Percentiles rank a stretch among this genome's conserved stretches.
Conservation (phyloP, 1,140 invertebrate species). For the Maconellicoccus hirsutus region DNA sequence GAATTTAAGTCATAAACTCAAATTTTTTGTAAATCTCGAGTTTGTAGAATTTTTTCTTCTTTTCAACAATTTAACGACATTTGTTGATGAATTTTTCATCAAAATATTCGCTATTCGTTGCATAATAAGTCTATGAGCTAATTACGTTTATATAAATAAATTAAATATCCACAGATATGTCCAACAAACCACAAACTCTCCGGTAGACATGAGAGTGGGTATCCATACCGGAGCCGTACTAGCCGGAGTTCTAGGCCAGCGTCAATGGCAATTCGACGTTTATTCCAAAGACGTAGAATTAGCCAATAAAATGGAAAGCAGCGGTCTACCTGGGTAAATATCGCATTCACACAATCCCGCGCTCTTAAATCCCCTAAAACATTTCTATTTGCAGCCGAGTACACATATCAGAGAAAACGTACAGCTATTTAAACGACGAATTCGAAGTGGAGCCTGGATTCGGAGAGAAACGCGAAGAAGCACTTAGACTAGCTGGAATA, state of each 20-base stretch:
- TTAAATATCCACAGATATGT: constrained; percentile 84
- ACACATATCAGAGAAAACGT: constrained; percentile 87
- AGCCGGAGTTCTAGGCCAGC: constrained; percentile 87
- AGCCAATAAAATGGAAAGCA: constrained; percentile 98
- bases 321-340: constrained; percentile 83
- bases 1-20: too few species aligned
- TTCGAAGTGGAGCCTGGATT: constrained; percentile 90
- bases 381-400: constrained; percentile 53
- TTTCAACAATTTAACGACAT: too few species aligned
- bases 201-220: constrained; percentile 95
- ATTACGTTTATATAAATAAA: too few species aligned
- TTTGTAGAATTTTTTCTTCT: too few species aligned
- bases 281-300: constrained; percentile 94
- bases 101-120: too few species aligned
- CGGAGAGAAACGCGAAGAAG: constrained; percentile 78
- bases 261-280: constrained; percentile 98
- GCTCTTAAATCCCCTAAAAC: background rate
- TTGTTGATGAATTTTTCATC: background rate
- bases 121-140: too few species aligned
- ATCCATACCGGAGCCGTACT: constrained; percentile 93
- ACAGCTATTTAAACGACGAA: constrained; percentile 78
- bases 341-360: too few species aligned
- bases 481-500: constrained; percentile 70
- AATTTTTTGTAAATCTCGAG: too few species aligned
- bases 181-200: constrained; percentile 86